phyloP scores from a whole-genome alignment of 2,888 invertebrate genomes.

The Mesochorus sp. region DNA sequence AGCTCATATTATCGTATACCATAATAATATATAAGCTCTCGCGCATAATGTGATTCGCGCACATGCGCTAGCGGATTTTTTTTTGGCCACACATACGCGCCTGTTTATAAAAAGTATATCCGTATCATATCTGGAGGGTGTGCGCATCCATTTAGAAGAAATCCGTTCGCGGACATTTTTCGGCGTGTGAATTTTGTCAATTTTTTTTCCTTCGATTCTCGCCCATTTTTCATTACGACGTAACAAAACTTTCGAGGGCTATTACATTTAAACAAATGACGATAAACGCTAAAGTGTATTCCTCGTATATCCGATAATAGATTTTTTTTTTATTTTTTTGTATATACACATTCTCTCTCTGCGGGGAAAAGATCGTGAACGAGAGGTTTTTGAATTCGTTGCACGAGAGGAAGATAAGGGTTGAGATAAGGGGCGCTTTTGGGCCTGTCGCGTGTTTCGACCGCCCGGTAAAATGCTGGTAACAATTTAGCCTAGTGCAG shows the following conservation, averaged over 20 bases:
- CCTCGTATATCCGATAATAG: neutral
- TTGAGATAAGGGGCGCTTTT: constrained; percentile 40
- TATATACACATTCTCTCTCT: constrained; percentile 2
- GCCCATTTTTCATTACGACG: too few species aligned
- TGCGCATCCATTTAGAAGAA: too few species aligned
- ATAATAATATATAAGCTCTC: constrained; percentile 12
- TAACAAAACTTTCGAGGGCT: neutral
- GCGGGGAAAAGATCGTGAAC: constrained; percentile 33
- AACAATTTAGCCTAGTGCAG: constrained; percentile 72
- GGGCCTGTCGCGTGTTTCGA: constrained; percentile 41
- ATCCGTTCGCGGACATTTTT: too few species aligned
- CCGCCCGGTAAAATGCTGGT: constrained; percentile 58
- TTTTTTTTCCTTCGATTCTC: too few species aligned
- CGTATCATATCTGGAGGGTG: too few species aligned
- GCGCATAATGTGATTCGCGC: too few species aligned
- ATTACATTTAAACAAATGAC: neutral
- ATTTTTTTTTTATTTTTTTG: too few species aligned
- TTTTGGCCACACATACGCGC: too few species aligned
- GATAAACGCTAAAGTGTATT: constrained; percentile 16
- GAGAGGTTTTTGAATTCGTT: constrained; percentile 30
- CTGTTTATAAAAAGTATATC: too few species aligned
- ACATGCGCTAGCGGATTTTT: too few species aligned
- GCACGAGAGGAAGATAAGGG: constrained; percentile 20
- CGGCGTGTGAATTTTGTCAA: too few species aligned
- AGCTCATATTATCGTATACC: constrained; percentile 51